These are phyloP conservation scores for Notechis scutatus DNA, from an alignment of 2,113 vertebrate genomes.

Conservation along the genomic window DNA sequence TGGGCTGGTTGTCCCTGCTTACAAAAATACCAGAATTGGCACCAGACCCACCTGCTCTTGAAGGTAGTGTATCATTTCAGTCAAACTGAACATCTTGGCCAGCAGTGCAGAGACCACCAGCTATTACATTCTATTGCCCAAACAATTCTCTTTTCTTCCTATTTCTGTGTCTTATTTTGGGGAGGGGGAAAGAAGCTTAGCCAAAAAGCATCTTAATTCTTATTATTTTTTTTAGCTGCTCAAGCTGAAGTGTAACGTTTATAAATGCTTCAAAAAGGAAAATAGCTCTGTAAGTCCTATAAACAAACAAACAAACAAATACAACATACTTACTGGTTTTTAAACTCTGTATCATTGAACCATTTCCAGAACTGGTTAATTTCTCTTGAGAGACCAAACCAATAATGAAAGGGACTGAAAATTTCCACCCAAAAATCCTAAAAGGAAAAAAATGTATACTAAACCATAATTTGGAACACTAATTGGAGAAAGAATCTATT, in stretches of 20 bases:
- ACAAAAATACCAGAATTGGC: too few species aligned
- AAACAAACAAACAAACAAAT: not conserved
- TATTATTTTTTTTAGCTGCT: not conserved
- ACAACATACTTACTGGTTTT: conserved; percentile 5
- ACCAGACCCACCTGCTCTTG: not conserved
- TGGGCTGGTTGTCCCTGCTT: too few species aligned
- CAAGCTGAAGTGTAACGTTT: not conserved
- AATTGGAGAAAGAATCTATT: not conserved
- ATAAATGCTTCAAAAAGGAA: not conserved
- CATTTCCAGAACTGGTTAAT: not conserved
- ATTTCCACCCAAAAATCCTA: not conserved
- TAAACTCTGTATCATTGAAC: not conserved
- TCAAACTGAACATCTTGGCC: not conserved
- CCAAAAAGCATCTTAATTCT: not conserved
- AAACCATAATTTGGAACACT: not conserved
- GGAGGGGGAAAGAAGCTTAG: not conserved
- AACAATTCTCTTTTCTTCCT: not conserved
- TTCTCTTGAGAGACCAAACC: conserved; percentile 22
- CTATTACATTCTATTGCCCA: not conserved
- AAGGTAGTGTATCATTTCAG: not conserved
- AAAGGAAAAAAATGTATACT: not conserved
- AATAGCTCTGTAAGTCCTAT: not conserved
- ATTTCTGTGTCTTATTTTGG: not conserved
- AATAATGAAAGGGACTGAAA: not conserved
- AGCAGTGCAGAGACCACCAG: not conserved